These are phyloP conservation scores for Polydrusus pterygomalis DNA, from an alignment of 2,888 invertebrate genomes.

Conservation along the genomic window DNA sequence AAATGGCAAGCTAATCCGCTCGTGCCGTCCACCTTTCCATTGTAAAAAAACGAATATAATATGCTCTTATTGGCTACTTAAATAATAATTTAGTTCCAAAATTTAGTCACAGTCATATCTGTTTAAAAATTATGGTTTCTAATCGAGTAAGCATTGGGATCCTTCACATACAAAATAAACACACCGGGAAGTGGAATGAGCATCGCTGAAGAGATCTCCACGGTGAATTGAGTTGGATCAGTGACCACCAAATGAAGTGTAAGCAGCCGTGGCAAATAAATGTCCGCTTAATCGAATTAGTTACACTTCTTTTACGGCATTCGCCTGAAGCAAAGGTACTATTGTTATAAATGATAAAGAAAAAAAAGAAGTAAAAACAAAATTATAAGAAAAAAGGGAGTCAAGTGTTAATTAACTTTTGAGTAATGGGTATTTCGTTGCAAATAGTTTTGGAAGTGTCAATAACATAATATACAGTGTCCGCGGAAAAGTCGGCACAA, in stretches of 20 bases:
- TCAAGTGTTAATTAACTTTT: too few relatives aligned
- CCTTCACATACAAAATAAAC: constrained; percentile 47
- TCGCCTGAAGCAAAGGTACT: constrained; percentile 29
- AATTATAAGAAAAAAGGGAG: neutral
- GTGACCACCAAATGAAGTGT: constrained; percentile 71
- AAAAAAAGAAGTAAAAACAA: neutral
- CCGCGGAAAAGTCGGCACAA: too few relatives aligned
- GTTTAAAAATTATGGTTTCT: constrained; percentile 38
- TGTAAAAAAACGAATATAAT: too few relatives aligned
- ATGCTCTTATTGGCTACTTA: too few relatives aligned
- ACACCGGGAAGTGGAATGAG: constrained; percentile 57
- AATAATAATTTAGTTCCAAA: neutral
- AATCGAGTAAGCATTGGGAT: constrained; percentile 42
- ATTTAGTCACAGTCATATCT: neutral
- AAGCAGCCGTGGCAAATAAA: constrained; percentile 69
- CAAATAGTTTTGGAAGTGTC: too few relatives aligned
- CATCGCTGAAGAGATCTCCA: constrained; percentile 62
- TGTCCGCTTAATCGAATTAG: constrained; percentile 71
- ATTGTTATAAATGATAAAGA: too few relatives aligned
- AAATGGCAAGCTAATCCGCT: too few relatives aligned
- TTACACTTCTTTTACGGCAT: constrained; percentile 41
- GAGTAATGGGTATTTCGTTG: too few relatives aligned
- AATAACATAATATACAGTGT: too few relatives aligned
- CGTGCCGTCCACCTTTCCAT: too few relatives aligned
- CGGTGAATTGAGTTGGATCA: constrained; percentile 65